A percentile compares a stretch with the other conserved stretches of the same genome.
phyloP scores from a whole-genome alignment of 2,113 vertebrate species.

The Balaenoptera acutorostrata region DNA sequence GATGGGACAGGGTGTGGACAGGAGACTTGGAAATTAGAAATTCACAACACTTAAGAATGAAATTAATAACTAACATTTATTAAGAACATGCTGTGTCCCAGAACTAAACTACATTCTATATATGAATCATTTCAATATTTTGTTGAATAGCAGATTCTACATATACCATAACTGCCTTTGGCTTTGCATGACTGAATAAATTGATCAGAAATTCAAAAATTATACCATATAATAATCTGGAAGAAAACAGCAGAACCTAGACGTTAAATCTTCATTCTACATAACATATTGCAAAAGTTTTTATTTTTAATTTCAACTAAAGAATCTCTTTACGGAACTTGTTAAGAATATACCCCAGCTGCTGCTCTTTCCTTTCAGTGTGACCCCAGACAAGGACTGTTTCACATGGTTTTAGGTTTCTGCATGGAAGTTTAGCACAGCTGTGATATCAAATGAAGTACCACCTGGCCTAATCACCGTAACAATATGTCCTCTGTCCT shows the following conservation, averaged over 20 bases:
- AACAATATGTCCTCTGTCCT: constrained; percentile 74
- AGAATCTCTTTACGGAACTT: constrained; percentile 14
- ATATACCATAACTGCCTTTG: not conserved
- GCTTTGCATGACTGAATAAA: not conserved
- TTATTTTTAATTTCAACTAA: constrained; percentile 44
- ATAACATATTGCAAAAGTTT: not conserved
- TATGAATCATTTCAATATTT: constrained; percentile 18
- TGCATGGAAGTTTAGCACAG: constrained; percentile 62
- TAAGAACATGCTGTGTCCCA: not conserved
- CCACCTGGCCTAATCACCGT: constrained; percentile 71
- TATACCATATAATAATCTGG: not conserved
- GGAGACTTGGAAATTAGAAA: not conserved
- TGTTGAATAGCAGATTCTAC: not conserved
- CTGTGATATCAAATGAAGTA: constrained; percentile 73
- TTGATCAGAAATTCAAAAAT: constrained; percentile 4
- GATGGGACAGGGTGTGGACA: not conserved
- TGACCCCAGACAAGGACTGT: constrained; percentile 62
- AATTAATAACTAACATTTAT: constrained; percentile 16
- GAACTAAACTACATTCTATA: not conserved
- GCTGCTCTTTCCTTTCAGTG: constrained; percentile 55
- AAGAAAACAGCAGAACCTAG: not conserved
- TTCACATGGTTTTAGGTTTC: constrained; percentile 76
- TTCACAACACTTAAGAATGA: not conserved
- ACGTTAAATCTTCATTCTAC: not conserved
- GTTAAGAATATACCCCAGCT: constrained; percentile 61